phyloP scores from a whole-genome alignment of 2,797 vertebrate species.

The Sebastes jordani region DNA sequence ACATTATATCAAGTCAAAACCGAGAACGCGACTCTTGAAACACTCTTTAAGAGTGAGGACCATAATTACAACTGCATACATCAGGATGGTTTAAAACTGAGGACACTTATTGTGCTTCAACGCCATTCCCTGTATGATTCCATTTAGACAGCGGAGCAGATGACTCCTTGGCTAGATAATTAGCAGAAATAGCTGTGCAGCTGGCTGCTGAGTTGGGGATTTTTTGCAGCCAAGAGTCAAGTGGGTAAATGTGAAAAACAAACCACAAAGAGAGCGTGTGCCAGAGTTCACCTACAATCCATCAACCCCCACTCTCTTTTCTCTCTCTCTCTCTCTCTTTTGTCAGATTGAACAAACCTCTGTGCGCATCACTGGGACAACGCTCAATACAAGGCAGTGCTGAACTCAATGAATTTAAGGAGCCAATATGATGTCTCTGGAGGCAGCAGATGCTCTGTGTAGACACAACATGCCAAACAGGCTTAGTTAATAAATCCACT shows the following conservation, averaged over 20 bases:
- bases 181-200: conserved; percentile 28
- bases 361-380: neutral
- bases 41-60: neutral
- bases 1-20: neutral
- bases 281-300: conserved; percentile 68
- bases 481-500: neutral
- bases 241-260: conserved; percentile 62
- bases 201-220: conserved; percentile 50
- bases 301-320: conserved; percentile 6
- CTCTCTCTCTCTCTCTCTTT: neutral
- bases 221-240: conserved; percentile 64
- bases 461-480: conserved; percentile 7
- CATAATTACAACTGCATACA: neutral
- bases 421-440: neutral
- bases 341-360: conserved; percentile 9
- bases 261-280: conserved; percentile 49
- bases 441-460: conserved; percentile 2
- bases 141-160: conserved; percentile 26
- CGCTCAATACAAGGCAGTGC: neutral
- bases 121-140: conserved; percentile 30
- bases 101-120: neutral
- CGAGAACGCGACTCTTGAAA: neutral
- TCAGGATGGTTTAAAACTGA: neutral
- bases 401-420: conserved; percentile 1
- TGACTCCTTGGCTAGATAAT: conserved; percentile 33